phyloP scores from a whole-genome alignment of 2,113 vertebrate genomes.

The Entomyzon cyanotis region DNA sequence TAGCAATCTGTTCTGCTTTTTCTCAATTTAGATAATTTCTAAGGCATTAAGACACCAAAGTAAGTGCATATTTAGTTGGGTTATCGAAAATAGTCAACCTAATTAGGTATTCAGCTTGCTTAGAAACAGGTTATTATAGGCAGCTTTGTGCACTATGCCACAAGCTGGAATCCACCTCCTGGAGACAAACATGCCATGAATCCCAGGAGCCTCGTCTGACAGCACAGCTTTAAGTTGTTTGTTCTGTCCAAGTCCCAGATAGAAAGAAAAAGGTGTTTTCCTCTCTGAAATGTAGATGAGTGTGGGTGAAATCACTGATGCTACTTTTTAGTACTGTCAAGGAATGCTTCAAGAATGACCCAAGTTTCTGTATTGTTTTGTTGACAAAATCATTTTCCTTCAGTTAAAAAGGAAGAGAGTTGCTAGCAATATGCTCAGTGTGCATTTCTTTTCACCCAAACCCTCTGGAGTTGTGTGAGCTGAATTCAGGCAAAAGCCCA shows the following conservation, averaged over 20 bases:
- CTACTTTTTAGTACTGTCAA: background rate
- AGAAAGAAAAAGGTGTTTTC: background rate
- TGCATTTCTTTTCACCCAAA: background rate
- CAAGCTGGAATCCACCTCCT: background rate
- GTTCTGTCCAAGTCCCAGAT: background rate
- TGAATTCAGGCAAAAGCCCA: background rate
- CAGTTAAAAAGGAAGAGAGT: background rate
- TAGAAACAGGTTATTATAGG: background rate
- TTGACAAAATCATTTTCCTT: background rate
- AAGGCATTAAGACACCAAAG: background rate
- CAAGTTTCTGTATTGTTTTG: background rate
- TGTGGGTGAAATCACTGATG: background rate
- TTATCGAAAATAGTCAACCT: background rate
- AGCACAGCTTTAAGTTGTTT: background rate
- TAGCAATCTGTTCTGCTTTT: background rate
- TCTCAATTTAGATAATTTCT: background rate
- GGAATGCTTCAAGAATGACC: background rate
- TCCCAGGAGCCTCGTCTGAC: background rate
- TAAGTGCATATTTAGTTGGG: background rate
- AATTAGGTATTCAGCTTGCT: background rate
- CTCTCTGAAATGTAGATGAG: background rate
- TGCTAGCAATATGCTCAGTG: background rate
- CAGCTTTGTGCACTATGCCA: background rate
- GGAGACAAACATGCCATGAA: background rate
- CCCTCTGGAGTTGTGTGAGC: fast-evolving